A percentile compares a stretch with the other conserved stretches of the same genome.
phyloP scores from a whole-genome alignment of 2,888 invertebrate species.

The Stenoptilia bipunctidactyla region DNA sequence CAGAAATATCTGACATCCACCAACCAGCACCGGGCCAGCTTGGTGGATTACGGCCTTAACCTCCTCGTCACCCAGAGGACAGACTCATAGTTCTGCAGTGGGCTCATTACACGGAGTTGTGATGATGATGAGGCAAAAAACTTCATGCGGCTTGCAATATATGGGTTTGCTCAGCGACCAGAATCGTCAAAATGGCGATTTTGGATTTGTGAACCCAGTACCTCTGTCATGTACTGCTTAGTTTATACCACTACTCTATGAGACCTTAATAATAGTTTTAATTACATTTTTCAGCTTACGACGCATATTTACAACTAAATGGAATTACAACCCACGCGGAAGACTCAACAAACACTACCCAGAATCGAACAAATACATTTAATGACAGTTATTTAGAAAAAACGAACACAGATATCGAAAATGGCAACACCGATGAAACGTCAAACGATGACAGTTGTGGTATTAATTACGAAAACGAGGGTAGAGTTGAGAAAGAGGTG shows the following conservation, averaged over 20 bases:
- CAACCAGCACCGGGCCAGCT: no score
- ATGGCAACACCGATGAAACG: constrained; percentile 45
- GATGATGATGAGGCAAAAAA: no score
- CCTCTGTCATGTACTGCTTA: not conserved
- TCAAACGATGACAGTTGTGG: constrained; percentile 2
- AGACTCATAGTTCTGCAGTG: no score
- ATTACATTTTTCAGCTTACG: constrained; percentile 44
- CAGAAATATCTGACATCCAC: no score
- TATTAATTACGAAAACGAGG: constrained; percentile 9
- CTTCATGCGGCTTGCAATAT: no score
- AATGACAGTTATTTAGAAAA: not conserved
- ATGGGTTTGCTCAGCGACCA: no score
- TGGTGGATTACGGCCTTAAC: no score
- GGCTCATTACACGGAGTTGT: no score
- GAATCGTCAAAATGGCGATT: no score
- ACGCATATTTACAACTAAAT: constrained; percentile 33
- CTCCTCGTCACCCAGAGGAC: no score
- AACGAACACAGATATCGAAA: not conserved
- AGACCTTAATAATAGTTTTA: constrained; percentile 1
- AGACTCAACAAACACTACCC: no score
- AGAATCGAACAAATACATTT: constrained; percentile 5
- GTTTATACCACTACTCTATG: not conserved
- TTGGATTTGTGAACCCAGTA: no score
- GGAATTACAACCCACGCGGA: constrained; percentile 9
- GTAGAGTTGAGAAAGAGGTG: constrained; percentile 4